Evolutionary conservation across 2,113 vertebrate species (phyloP).

Genomic region (Prietella phreatophila): DNA sequence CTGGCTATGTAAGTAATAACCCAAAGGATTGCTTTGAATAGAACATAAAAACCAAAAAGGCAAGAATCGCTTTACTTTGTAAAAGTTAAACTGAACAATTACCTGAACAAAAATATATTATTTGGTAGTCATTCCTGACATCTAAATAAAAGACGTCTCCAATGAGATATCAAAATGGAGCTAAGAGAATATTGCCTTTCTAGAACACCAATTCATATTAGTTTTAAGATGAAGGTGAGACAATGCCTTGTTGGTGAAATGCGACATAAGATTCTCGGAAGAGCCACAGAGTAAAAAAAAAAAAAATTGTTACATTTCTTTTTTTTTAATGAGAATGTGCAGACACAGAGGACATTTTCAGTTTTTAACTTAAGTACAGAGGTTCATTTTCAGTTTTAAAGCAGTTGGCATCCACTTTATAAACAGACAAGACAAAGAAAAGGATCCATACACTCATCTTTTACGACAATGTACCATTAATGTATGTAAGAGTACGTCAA

Average conservation of each 20-base stretch:
- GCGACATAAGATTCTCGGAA: slow-evolving; percentile 56
- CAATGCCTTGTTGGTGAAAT: slow-evolving; percentile 61
- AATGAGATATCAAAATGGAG: slow-evolving; percentile 76
- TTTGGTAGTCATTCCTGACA: slow-evolving; percentile 71
- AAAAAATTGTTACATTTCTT: slow-evolving; percentile 61
- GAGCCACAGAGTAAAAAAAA: slow-evolving; percentile 69
- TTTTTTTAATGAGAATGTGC: slow-evolving; percentile 67
- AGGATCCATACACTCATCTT: slow-evolving; percentile 81
- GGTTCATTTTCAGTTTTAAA: slow-evolving; percentile 78
- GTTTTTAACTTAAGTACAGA: slow-evolving; percentile 74
- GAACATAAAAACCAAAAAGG: slow-evolving; percentile 38
- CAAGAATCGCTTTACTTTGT: slow-evolving; percentile 75
- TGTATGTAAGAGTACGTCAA: slow-evolving; percentile 88
- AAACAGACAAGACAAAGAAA: slow-evolving; percentile 86
- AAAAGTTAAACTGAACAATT: slow-evolving; percentile 78
- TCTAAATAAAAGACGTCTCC: slow-evolving; percentile 77
- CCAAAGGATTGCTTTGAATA: slow-evolving; percentile 42
- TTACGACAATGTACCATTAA: slow-evolving; percentile 87
- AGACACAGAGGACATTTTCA: slow-evolving; percentile 76
- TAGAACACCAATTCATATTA: slow-evolving; percentile 71
- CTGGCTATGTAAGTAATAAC: slow-evolving; percentile 87
- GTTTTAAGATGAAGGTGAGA: slow-evolving; percentile 64
- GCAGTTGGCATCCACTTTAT: slow-evolving; percentile 89
- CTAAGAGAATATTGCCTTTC: slow-evolving; percentile 81
- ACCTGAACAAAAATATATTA: slow-evolving; percentile 78